Conservation (phyloP, 2,888 invertebrate genomes). For the Phlogophora meticulosa region DNA sequence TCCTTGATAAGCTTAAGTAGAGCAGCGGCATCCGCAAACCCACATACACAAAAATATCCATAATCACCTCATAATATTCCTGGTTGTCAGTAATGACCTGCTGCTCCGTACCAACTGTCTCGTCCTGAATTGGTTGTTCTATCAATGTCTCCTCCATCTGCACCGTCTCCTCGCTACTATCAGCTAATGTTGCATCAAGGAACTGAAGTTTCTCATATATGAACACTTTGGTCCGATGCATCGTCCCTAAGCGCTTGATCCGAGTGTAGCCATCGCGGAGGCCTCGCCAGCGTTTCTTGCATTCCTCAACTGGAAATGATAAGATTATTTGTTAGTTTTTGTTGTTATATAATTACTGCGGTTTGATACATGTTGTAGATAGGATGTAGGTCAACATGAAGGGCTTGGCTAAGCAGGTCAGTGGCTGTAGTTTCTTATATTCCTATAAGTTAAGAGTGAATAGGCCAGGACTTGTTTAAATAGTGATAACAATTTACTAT, state of each 20-base stretch:
- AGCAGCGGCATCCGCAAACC: too few relatives aligned
- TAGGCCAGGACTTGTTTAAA: too few relatives aligned
- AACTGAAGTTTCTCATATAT: slow-evolving; percentile 85
- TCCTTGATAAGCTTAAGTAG: background rate
- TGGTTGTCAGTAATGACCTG: slow-evolving; percentile 87
- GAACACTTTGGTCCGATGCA: slow-evolving; percentile 80
- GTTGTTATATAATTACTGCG: background rate
- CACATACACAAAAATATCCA: too few relatives aligned
- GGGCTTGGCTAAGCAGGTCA: too few relatives aligned
- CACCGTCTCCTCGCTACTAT: slow-evolving; percentile 64
- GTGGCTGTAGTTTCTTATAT: too few relatives aligned
- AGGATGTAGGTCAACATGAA: too few relatives aligned
- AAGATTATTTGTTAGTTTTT: background rate
- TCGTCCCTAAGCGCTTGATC: slow-evolving; percentile 83
- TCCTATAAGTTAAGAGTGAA: too few relatives aligned
- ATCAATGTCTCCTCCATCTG: slow-evolving; percentile 62
- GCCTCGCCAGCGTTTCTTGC: slow-evolving; percentile 90
- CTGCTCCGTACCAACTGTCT: slow-evolving; percentile 71
- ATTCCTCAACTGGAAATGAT: slow-evolving; percentile 88
- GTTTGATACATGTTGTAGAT: too few relatives aligned
- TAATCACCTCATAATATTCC: slow-evolving; percentile 86
- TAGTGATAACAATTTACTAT: too few relatives aligned
- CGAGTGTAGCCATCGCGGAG: slow-evolving; percentile 90
- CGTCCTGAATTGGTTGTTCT: slow-evolving; percentile 52
- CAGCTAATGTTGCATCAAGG: slow-evolving; percentile 73